Percentiles rank a stretch among this genome's conserved stretches.
Conservation (phyloP, 2,888 invertebrate genomes). For the Apodemia hepburni region DNA sequence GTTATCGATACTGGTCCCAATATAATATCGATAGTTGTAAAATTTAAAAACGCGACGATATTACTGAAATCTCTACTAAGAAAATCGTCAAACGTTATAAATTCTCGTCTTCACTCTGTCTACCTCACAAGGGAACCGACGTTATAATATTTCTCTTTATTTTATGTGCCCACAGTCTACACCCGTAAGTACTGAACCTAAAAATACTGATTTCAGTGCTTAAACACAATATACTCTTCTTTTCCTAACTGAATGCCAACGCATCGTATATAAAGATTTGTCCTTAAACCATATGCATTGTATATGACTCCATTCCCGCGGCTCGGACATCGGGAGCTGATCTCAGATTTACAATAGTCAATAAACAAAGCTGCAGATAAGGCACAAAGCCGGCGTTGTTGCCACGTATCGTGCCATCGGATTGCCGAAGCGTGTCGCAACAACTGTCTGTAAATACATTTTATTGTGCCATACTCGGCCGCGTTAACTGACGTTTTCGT, state of each 20-base stretch:
- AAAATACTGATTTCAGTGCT: no score
- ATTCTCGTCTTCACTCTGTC: no score
- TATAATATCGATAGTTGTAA: no score
- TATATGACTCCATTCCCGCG: conserved; percentile 16
- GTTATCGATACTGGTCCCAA: no score
- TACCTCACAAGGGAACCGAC: no score
- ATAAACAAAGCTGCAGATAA: conserved; percentile 68
- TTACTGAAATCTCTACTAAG: no score
- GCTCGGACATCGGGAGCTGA: conserved; percentile 30
- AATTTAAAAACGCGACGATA: no score
- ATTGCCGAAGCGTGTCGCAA: conserved; percentile 65
- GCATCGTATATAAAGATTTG: background rate
- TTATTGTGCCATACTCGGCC: conserved; percentile 60
- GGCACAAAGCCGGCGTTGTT: conserved; percentile 54
- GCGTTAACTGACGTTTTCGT: conserved; percentile 40
- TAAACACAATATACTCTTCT: background rate
- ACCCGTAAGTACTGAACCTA: no score
- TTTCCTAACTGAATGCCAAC: background rate
- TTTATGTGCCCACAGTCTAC: no score
- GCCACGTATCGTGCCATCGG: conserved; percentile 59
- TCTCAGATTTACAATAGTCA: conserved; percentile 62
- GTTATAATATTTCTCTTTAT: no score
- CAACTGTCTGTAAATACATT: conserved; percentile 64
- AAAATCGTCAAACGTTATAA: no score
- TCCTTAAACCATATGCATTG: conserved; percentile 10